Conservation (phyloP, 2,113 vertebrate genomes). For the Phalacrocorax aristotelis region DNA sequence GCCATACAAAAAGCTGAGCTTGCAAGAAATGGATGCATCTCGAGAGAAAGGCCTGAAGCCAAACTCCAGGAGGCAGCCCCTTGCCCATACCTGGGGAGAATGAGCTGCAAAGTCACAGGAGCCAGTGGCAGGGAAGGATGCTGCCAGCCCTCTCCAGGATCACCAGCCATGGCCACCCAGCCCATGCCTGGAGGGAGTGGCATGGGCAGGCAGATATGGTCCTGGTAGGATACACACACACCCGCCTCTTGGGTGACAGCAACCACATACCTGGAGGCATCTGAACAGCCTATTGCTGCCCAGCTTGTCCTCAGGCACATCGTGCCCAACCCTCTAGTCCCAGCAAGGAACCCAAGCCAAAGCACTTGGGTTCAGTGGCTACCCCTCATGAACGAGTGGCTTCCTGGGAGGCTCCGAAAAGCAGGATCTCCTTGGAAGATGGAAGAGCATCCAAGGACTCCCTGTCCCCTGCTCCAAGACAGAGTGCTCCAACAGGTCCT, state of each 20-base stretch:
- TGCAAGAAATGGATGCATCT: neutral
- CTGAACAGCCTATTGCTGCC: neutral
- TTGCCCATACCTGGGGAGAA: neutral
- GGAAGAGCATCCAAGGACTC: neutral
- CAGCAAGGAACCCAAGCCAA: neutral
- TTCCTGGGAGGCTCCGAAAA: neutral
- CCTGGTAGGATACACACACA: neutral
- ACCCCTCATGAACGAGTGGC: neutral
- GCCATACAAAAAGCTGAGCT: neutral
- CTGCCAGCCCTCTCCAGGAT: neutral
- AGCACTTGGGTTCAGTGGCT: neutral
- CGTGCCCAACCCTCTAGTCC: neutral
- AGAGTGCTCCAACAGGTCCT: neutral
- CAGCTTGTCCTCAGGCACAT: neutral
- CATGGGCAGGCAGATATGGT: neutral
- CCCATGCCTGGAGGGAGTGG: rapidly evolving
- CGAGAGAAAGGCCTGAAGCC: neutral
- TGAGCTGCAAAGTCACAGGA: neutral
- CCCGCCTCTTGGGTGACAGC: neutral
- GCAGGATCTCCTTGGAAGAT: neutral
- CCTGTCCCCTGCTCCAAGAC: neutral
- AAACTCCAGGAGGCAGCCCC: neutral
- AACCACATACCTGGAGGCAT: neutral
- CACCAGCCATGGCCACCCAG: neutral
- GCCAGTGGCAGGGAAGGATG: rapidly evolving